phyloP scores from a whole-genome alignment of 2,888 invertebrate genomes.

The Apodemia zela region DNA sequence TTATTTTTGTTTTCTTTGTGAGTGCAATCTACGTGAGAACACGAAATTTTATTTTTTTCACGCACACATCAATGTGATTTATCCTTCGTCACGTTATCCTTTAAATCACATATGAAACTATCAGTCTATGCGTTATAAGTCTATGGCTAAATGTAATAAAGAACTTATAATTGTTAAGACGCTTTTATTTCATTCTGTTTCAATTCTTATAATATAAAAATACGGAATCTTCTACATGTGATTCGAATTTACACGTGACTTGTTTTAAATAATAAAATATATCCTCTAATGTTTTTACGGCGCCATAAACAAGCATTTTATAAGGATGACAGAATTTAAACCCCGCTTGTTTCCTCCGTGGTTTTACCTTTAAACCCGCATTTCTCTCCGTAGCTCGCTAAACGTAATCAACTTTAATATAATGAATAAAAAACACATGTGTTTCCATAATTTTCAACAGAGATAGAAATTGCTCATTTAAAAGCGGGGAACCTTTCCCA shows the following conservation, averaged over 20 bases:
- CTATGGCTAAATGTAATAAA: no score
- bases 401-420: conserved; percentile 3
- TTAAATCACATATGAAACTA: no score
- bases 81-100: no score
- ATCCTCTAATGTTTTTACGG: neutral
- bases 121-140: no score
- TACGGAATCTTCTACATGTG: no score
- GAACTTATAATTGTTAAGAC: no score
- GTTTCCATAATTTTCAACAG: neutral
- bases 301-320: neutral
- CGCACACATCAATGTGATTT: no score
- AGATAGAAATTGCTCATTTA: conserved; percentile 15
- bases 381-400: neutral
- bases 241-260: neutral
- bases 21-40: no score
- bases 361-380: conserved; percentile 1
- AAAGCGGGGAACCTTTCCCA: conserved; percentile 5
- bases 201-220: no score
- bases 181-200: no score
- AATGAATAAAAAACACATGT: conserved; percentile 14
- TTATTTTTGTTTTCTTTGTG: no score
- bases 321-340: neutral
- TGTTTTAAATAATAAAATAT: neutral
- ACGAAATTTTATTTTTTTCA: no score
- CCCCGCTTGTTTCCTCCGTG: neutral